Evolutionary conservation across 1,140 invertebrate species (phyloP).

Genomic region (Drosophila miranda): DNA sequence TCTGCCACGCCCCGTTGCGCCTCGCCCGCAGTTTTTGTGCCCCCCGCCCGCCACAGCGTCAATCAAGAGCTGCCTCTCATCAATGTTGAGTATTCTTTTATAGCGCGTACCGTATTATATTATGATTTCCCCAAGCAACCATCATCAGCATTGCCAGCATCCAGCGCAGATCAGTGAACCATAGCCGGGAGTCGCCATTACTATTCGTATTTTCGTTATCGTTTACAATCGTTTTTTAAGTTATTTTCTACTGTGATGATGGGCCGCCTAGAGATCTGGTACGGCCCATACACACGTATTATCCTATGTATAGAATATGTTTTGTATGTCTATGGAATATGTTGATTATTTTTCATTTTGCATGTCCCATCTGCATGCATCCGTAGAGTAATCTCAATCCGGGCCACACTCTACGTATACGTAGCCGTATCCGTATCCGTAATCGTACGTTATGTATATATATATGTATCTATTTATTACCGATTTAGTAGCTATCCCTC

Average conservation of each 20-base stretch:
- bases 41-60: constrained; percentile 11
- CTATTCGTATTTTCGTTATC: constrained; percentile 30
- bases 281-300: constrained; percentile 6
- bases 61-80: constrained; percentile 13
- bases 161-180: constrained; percentile 46
- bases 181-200: constrained; percentile 35
- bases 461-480: constrained; percentile 6
- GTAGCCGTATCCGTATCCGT: constrained; percentile 30
- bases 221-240: constrained; percentile 29
- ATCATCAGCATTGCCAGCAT: constrained; percentile 30
- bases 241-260: constrained; percentile 11
- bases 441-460: constrained; percentile 46
- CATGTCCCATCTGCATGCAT: constrained; percentile 69
- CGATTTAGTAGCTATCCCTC: not conserved
- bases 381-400: constrained; percentile 32
- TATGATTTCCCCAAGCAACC: constrained; percentile 33
- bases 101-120: constrained; percentile 19
- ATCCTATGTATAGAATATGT: constrained; percentile 17
- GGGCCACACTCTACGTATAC: constrained; percentile 22
- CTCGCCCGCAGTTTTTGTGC: constrained; percentile 25
- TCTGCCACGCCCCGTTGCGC: constrained; percentile 24
- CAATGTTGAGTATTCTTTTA: constrained; percentile 23
- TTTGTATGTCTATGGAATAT: constrained; percentile 37
- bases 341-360: constrained; percentile 58
- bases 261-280: not conserved